phyloP scores from a whole-genome alignment of 2,113 vertebrate genomes.

The Anoura caudifer region DNA sequence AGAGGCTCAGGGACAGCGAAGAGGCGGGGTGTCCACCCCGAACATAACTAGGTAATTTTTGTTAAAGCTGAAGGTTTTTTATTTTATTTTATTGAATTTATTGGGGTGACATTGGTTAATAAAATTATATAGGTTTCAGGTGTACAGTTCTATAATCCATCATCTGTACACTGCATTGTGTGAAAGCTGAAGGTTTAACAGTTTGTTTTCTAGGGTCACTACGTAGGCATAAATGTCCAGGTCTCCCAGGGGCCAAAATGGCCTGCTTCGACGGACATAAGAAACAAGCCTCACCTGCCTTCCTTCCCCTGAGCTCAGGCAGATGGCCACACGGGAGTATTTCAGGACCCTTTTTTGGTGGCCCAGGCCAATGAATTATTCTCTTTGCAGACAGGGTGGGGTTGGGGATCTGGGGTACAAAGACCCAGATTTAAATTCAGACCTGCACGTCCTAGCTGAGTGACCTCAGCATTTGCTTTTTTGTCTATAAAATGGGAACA shows the following conservation, averaged over 20 bases:
- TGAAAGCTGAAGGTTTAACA: not conserved
- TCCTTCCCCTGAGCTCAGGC: not conserved
- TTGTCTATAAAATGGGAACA: not conserved
- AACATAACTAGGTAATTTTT: not conserved
- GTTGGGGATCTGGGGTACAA: not conserved
- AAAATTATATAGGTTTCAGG: not conserved
- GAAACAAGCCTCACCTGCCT: not conserved
- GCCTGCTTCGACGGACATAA: not conserved
- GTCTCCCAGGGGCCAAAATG: not conserved
- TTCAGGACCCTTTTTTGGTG: not conserved
- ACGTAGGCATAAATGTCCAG: not conserved
- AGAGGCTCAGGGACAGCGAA: not conserved
- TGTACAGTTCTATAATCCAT: not conserved
- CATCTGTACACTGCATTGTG: not conserved
- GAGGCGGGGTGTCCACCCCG: not conserved
- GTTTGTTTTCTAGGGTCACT: not conserved
- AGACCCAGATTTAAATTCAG: not conserved
- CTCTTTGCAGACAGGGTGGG: not conserved
- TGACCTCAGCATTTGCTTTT: not conserved
- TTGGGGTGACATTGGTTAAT: not conserved
- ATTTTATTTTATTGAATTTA: not conserved
- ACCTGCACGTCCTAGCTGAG: not conserved
- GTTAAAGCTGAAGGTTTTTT: not conserved
- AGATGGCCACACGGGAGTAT: not conserved
- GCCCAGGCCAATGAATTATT: not conserved